Evolutionary conservation across 2,113 vertebrate genomes (phyloP).

Genomic region (Pan troglodytes): NHGRI_mPanTro3-v2.1_pri NC_072409.2:28596001-28596500

Average conservation of each 20-base stretch:
- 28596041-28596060: background rate
- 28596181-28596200: background rate
- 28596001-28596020: background rate
- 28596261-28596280: background rate
- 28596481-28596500: background rate
- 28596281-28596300: background rate
- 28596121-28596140: background rate
- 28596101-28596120: background rate
- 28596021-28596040: background rate
- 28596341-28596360: background rate
- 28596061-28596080: background rate
- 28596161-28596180: background rate
- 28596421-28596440: background rate
- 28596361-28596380: background rate
- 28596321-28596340: background rate
- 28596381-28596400: background rate
- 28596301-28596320: background rate
- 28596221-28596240: background rate
- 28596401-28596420: background rate
- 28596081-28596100: background rate
- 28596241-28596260: background rate
- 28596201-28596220: background rate
- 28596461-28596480: background rate
- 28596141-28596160: background rate
- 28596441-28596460: background rate